Conservation (phyloP, 2,888 invertebrate genomes). For the Tipula helvola region DNA sequence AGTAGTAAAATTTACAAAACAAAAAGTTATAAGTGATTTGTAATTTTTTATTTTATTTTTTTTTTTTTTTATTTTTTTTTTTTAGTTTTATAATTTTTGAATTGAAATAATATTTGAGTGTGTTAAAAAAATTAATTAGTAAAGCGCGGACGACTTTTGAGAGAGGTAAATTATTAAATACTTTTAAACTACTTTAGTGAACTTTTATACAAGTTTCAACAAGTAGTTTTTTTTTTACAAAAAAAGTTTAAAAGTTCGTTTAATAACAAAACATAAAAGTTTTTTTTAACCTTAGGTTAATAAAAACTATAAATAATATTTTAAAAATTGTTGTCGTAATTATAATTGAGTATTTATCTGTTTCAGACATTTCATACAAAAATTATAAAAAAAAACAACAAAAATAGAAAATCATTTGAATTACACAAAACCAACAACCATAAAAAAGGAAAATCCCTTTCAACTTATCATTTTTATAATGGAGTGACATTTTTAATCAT, state of each 20-base stretch:
- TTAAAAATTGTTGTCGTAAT: neutral
- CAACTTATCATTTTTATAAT: neutral
- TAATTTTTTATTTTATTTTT: neutral
- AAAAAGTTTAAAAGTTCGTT: neutral
- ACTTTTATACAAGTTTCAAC: neutral
- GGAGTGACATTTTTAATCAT: neutral
- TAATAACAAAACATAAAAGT: neutral
- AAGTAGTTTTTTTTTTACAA: neutral
- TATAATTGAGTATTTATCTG: neutral
- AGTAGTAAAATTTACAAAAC: neutral
- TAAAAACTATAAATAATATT: neutral
- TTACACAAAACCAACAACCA: neutral
- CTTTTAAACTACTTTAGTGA: neutral
- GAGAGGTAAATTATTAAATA: neutral
- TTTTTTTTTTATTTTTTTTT: neutral
- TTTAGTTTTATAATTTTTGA: neutral
- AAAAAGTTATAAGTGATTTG: neutral
- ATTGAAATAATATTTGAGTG: neutral
- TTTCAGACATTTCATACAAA: neutral
- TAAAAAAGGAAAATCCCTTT: constrained; percentile 4
- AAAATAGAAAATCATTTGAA: neutral
- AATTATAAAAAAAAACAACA: neutral
- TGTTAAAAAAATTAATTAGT: neutral
- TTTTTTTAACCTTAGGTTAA: neutral
- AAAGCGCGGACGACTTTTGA: neutral